Evolutionary conservation across 2,113 vertebrate species (phyloP).

Genomic region (Tupaia tana): DNA sequence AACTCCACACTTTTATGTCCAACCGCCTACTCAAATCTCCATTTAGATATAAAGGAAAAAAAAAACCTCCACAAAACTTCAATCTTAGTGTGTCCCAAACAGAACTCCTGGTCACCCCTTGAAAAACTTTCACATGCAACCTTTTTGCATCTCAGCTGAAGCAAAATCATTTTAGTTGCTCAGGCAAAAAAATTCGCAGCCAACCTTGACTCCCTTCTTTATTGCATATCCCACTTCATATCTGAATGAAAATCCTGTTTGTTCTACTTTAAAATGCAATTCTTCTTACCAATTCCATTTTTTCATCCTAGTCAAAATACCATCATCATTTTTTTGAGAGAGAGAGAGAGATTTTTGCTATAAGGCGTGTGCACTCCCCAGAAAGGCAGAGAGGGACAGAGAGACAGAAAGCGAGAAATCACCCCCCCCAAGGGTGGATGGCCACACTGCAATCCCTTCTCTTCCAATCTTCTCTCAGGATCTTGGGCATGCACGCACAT

Average conservation of each 20-base stretch:
- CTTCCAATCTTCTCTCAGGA: no score
- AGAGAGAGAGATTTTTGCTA: no score
- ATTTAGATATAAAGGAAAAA: conserved; percentile 31
- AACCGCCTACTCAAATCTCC: conserved; percentile 41
- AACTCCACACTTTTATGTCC: conserved; percentile 13
- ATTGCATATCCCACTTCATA: not conserved
- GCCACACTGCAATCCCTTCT: no score
- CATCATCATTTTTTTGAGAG: not conserved
- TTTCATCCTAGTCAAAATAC: not conserved
- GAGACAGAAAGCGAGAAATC: no score
- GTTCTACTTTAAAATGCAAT: not conserved
- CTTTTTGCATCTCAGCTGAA: not conserved
- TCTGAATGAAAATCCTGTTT: not conserved
- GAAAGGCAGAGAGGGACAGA: no score
- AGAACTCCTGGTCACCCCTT: not conserved
- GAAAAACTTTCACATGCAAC: not conserved
- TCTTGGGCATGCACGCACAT: no score
- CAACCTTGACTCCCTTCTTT: not conserved
- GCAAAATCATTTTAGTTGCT: not conserved
- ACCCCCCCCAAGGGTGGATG: no score
- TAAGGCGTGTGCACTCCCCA: no score
- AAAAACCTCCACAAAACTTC: not conserved
- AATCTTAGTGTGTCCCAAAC: not conserved
- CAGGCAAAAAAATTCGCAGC: not conserved
- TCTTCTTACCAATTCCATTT: not conserved